Base-by-base conservation (phyloP, 2,888 invertebrate genomes). In the Hypsopygia costalis region DNA sequence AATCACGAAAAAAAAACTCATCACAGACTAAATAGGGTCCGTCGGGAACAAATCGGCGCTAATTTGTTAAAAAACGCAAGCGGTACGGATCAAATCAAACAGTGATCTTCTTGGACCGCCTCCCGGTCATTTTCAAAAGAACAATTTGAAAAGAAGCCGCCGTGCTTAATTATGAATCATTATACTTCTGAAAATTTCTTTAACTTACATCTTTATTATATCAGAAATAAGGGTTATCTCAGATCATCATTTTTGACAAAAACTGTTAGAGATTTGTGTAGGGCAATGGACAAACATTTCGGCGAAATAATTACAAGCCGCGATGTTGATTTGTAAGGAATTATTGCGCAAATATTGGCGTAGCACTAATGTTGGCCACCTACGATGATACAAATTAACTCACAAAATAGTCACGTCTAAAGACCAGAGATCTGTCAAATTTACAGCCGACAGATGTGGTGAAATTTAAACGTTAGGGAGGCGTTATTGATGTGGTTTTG, bases 271-370 rank as follows among this genome's bases (percentile, higher is more conserved):
- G 16, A 16, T 16, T 16, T 16, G 16, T 16, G 16, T 4, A 2
- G 3, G 16, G 21, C 20, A 39, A 34, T 47, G 52, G 54, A 52
- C 55, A 65, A 66, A 64, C 49, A 61, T 65, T 69, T 72, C 78
- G 80, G 80, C 56, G 36, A 49, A 42, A 45, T 74, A 73, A 80
- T 80, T 59, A 80, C 63, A 79, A 64, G 69, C 75, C 16, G 16
- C 16, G 16, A 4, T 16, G 16, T 58, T 59, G 63, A 61, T 58
- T 43, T 40, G 61, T 52, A 58, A 53, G 58, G 60, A 63, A 67
- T 61, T 59, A 59, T 65, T 65, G 68, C 68, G 61, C 76, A 75
- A 78, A 78, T 71, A 77, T 72, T 75, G 67, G 66, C 51, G 68
- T 63, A 59, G 61, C 45, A 28, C 44, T 68, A 56, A 61, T 59